Percentiles rank a stretch among this genome's conserved stretches.
phyloP scores from a whole-genome alignment of 2,888 invertebrate genomes.

The Ophion ventricosus region DNA sequence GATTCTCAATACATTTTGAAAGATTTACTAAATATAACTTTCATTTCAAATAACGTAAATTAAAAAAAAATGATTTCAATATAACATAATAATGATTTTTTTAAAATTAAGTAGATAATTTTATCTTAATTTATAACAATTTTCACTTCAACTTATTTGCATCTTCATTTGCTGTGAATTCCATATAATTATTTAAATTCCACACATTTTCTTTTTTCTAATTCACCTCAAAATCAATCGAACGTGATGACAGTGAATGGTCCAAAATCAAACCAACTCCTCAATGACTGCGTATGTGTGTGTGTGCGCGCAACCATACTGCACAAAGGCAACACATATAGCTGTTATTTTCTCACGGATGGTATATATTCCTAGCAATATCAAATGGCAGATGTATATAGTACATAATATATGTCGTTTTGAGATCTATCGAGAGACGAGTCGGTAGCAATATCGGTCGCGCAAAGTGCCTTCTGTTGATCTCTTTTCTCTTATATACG shows the following conservation, averaged over 20 bases:
- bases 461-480: constrained; percentile 35
- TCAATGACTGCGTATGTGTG: not conserved
- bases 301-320: not conserved
- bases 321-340: not conserved
- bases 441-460: constrained; percentile 65
- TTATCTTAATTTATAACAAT: no score
- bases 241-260: not conserved
- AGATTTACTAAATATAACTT: no score
- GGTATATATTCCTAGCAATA: constrained; percentile 4
- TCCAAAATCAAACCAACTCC: not conserved
- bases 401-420: constrained; percentile 41
- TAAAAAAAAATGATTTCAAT: no score
- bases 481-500: constrained; percentile 22
- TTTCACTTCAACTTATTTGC: no score
- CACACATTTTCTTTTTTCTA: no score
- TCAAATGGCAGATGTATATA: constrained; percentile 25
- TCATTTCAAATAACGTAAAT: no score
- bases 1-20: no score
- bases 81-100: no score
- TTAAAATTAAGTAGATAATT: no score
- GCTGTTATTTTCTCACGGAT: not conserved
- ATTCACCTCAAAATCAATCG: no score
- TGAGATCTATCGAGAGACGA: constrained; percentile 36
- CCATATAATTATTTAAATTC: no score
- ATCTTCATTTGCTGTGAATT: no score